These are phyloP conservation scores for Nasonia giraulti DNA, from an alignment of 1,140 invertebrate genomes.

Conservation along the genomic window DNA sequence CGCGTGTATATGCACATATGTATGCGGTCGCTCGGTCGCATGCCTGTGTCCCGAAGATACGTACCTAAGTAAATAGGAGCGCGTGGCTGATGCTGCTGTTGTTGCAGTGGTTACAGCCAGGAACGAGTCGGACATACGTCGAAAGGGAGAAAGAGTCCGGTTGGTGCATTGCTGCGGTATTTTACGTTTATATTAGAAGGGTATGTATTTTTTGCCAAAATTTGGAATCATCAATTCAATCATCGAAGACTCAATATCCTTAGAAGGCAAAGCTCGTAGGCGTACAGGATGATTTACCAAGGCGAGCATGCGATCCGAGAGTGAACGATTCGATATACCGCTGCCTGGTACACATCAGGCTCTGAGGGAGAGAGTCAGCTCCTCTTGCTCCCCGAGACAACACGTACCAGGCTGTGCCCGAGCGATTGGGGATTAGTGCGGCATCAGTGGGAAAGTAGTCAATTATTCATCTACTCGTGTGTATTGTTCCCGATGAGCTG, in stretches of 20 bases:
- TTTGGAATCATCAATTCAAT: too few relatives aligned
- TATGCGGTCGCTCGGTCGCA: neutral
- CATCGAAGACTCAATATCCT: too few relatives aligned
- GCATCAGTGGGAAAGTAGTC: neutral
- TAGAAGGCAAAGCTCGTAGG: too few relatives aligned
- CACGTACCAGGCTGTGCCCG: neutral
- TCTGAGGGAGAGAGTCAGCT: neutral
- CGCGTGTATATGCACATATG: neutral
- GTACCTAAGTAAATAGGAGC: neutral
- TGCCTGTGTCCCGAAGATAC: neutral
- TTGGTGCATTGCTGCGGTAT: too few relatives aligned
- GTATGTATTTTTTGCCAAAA: too few relatives aligned
- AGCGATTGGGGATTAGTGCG: neutral
- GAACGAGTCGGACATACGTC: neutral
- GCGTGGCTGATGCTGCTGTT: neutral
- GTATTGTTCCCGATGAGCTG: neutral
- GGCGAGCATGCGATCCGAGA: neutral
- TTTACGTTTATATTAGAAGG: too few relatives aligned
- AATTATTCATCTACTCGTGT: neutral
- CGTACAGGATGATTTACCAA: neutral
- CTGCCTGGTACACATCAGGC: neutral
- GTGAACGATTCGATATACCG: neutral
- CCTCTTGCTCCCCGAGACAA: too few relatives aligned
- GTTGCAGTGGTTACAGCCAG: neutral
- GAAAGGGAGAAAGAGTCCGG: too few relatives aligned